Base-by-base conservation (phyloP, 2,888 invertebrate species). In the Rhagophthalmus giganteus region DNA sequence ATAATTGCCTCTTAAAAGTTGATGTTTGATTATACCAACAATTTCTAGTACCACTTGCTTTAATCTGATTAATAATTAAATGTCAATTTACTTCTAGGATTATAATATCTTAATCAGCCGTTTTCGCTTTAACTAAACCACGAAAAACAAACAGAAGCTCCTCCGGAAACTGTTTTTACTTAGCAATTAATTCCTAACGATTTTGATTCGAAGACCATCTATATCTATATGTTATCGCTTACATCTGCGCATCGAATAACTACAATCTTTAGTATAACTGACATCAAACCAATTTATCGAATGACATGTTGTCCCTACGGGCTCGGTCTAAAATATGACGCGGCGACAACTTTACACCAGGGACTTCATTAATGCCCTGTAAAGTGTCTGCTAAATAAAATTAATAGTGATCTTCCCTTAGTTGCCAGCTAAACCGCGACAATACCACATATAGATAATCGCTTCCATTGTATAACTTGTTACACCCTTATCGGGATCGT, bases 281-380 rank as follows among this genome's bases (percentile, higher is more conserved):
- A 54, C 57, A 52, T 48, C 55, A 55, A 65, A 68, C 68, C 71
- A 72, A 72, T 72, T 72, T 72, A 71, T 71, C 67, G 66, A 64
- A 65, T 68, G 69, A 68, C 68, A 63, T 60, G 64, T 60, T 54
- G 58, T 68, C 70, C 71, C 69, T 59, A 49, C 55, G 67, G 68
- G 62, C 63, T 56, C 57, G 57, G 54, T 48, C 61, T 73, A 71
- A 74, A 73, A 73, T 74, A 74, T 73, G 73, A 73, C 73, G 70
- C 72, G 72, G 67, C 72, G 71, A 72, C 73, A 74, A 75, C 74
- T 71, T 73, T 69, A 73, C 75, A 71, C 75, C 55, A 65, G 74
- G 74, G 75, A 75, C 75, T 72, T 75, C 75, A 75, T 75, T 75
- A 75, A 75, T 74, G 74, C 74, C 73, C 71, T 68, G 74, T 68